These are phyloP conservation scores for Piscicola geometra DNA, from an alignment of 2,888 invertebrate genomes.

Conservation along the genomic window DNA sequence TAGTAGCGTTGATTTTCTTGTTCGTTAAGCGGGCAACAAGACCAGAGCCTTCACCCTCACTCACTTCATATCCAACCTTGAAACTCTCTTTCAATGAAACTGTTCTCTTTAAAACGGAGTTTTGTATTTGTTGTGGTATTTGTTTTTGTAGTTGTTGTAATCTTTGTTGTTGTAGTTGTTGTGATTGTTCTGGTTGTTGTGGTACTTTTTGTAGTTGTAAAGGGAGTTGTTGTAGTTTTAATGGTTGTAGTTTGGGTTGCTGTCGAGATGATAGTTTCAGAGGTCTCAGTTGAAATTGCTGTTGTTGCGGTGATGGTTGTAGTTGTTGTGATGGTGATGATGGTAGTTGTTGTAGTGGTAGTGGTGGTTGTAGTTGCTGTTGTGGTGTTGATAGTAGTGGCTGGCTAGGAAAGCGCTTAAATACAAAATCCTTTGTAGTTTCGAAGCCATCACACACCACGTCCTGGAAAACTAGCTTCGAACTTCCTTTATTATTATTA, in stretches of 20 bases:
- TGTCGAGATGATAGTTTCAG: neutral
- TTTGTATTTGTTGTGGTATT: too few relatives aligned
- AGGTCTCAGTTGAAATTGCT: neutral
- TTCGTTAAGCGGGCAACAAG: too few relatives aligned
- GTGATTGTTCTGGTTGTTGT: neutral
- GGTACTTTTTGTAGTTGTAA: too few relatives aligned
- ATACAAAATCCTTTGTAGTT: slow-evolving; percentile 3
- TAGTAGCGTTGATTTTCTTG: neutral
- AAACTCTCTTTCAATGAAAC: too few relatives aligned
- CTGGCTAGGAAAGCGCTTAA: neutral
- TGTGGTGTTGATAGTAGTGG: neutral
- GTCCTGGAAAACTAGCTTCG: neutral
- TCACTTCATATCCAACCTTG: too few relatives aligned
- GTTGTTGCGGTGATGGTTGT: neutral
- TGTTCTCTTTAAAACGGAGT: neutral
- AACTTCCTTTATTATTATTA: neutral
- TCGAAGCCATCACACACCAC: neutral
- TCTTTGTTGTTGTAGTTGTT: too few relatives aligned
- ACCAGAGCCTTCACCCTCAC: too few relatives aligned
- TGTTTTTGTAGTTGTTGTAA: neutral
- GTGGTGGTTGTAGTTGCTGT: neutral
- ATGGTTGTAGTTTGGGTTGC: too few relatives aligned
- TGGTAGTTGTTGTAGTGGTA: neutral
- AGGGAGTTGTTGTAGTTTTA: too few relatives aligned
- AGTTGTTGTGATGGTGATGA: neutral